Conservation (phyloP, 2,797 vertebrate genomes). For the Anomalospiza imberbis region DNA sequence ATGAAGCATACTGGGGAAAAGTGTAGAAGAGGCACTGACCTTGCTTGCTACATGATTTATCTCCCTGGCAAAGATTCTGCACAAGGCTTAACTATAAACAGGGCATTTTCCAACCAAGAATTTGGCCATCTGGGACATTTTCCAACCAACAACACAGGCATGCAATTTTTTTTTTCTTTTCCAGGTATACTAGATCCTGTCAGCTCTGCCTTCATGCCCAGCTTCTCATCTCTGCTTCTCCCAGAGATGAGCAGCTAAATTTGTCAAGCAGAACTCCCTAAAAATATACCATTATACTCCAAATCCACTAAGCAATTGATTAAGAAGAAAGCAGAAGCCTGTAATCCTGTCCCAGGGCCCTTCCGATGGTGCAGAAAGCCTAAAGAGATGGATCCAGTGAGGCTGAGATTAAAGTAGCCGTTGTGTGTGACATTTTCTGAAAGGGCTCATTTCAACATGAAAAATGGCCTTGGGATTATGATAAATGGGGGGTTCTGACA, state of each 20-base stretch:
- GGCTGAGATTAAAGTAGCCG: conserved; percentile 83
- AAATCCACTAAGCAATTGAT: conserved; percentile 38
- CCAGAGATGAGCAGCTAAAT: background rate
- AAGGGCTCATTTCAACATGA: conserved; percentile 84
- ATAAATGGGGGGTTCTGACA: conserved; percentile 84
- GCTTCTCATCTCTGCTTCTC: background rate
- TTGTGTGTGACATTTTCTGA: conserved; percentile 82
- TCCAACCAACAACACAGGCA: conserved; percentile 51
- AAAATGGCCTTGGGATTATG: conserved; percentile 82
- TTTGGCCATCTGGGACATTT: background rate
- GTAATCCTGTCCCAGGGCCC: conserved; percentile 69
- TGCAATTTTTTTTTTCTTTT: background rate
- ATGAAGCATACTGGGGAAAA: background rate
- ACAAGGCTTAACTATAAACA: conserved; percentile 11
- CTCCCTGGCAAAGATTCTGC: conserved; percentile 8
- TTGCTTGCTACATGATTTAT: conserved; percentile 22
- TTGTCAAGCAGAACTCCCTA: background rate
- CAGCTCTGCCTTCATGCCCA: background rate
- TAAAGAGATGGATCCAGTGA: conserved; percentile 66
- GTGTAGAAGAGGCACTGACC: conserved; percentile 13
- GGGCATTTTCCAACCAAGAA: background rate
- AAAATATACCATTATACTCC: background rate
- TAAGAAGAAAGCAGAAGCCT: conserved; percentile 60
- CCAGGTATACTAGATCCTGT: background rate
- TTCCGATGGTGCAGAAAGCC: conserved; percentile 28